Evolutionary conservation across 2,113 vertebrate species (phyloP).

Genomic region (Pteronura brasiliensis): DNA sequence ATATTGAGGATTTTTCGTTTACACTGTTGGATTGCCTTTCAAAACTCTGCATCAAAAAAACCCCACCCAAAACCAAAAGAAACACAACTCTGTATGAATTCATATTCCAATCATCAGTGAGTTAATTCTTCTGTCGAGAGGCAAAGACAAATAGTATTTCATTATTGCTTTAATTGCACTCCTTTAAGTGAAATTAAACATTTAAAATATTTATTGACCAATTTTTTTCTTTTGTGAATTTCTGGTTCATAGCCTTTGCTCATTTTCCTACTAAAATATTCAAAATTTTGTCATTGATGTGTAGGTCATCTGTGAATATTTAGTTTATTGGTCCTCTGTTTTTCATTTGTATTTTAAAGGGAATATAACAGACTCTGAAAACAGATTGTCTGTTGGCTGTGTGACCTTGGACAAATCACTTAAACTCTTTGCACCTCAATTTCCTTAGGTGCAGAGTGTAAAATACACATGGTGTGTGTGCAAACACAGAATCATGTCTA

Average conservation of each 20-base stretch:
- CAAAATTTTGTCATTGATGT: not conserved
- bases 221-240: not conserved
- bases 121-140: not conserved
- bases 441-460: not conserved
- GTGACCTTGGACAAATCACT: not conserved
- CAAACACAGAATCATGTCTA: not conserved
- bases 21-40: not conserved
- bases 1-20: not conserved
- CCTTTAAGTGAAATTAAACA: not conserved
- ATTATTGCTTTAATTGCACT: not conserved
- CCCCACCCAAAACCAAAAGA: not conserved
- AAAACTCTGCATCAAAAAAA: not conserved
- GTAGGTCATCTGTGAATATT: not conserved
- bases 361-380: not conserved
- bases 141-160: not conserved
- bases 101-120: not conserved
- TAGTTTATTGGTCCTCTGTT: not conserved
- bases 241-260: not conserved
- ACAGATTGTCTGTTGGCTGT: not conserved
- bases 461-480: not conserved
- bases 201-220: not conserved
- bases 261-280: slow-evolving; percentile 20
- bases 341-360: not conserved
- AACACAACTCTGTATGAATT: not conserved
- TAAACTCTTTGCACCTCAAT: not conserved